A percentile compares a stretch with the other conserved stretches of the same genome.
These are phyloP conservation scores for Micrasema minimum DNA, from an alignment of 1,140 invertebrate species.

Conservation along the genomic window DNA sequence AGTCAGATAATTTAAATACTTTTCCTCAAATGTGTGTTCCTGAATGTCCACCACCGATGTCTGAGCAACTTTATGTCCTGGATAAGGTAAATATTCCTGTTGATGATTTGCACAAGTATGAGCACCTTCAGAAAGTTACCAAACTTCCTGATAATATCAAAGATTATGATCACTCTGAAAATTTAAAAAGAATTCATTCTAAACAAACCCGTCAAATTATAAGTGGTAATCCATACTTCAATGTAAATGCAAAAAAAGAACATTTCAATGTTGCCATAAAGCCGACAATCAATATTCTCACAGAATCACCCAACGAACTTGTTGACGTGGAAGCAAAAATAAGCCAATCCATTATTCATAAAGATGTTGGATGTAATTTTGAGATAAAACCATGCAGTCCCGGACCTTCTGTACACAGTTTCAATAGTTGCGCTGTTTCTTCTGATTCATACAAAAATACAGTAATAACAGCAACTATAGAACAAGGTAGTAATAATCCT, in stretches of 20 bases:
- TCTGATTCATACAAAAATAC: no score
- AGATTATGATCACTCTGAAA: slow-evolving; percentile 37
- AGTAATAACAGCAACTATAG: no score
- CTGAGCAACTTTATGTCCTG: slow-evolving; percentile 64
- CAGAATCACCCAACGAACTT: slow-evolving; percentile 33
- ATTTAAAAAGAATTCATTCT: slow-evolving; percentile 25
- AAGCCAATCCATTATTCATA: slow-evolving; percentile 66
- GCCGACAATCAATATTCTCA: slow-evolving; percentile 46
- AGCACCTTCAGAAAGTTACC: slow-evolving; percentile 65
- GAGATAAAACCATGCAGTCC: slow-evolving; percentile 67
- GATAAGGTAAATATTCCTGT: slow-evolving; percentile 63
- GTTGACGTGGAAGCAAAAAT: slow-evolving; percentile 67
- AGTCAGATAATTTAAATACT: slow-evolving; percentile 46
- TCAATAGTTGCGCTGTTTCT: not conserved
- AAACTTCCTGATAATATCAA: slow-evolving; percentile 65
- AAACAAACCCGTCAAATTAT: slow-evolving; percentile 31
- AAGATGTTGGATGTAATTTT: slow-evolving; percentile 67
- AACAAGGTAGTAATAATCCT: not conserved
- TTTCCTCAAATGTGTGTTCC: slow-evolving; percentile 3
- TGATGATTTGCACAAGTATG: slow-evolving; percentile 64
- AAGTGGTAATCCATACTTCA: not conserved
- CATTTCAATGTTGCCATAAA: not conserved
- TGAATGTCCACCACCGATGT: slow-evolving; percentile 51
- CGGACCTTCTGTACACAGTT: slow-evolving; percentile 37
- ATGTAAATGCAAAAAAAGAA: slow-evolving; percentile 12